Conservation (phyloP, 2,113 vertebrate genomes). For the Dermatemys mawii region DNA sequence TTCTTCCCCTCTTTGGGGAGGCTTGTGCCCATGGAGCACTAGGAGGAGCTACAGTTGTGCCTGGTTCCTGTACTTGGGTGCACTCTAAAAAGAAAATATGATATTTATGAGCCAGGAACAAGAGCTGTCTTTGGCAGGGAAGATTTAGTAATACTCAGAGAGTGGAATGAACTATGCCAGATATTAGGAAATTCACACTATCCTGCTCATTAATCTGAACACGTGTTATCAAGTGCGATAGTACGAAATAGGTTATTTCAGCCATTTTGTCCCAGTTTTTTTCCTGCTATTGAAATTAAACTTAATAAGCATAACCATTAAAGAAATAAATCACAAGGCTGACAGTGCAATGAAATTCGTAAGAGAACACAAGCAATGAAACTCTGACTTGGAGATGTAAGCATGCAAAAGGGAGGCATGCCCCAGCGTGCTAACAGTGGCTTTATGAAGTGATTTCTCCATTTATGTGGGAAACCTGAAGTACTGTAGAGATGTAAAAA, state of each 20-base stretch:
- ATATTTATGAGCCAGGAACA: background rate
- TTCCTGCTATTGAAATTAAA: background rate
- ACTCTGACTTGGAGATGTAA: background rate
- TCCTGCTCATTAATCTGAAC: background rate
- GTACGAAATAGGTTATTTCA: background rate
- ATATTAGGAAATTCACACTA: background rate
- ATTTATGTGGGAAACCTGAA: background rate
- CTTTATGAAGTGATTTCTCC: background rate
- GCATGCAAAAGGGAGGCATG: background rate
- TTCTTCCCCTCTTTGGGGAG: background rate
- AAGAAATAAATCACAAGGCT: background rate
- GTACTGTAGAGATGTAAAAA: background rate
- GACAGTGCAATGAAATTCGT: background rate
- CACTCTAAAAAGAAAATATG: constrained; percentile 4
- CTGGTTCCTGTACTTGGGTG: background rate
- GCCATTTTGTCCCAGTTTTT: background rate
- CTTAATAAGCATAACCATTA: background rate
- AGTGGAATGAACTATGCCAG: background rate
- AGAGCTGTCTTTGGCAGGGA: background rate
- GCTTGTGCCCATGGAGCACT: background rate
- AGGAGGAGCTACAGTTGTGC: background rate
- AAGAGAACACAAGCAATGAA: background rate
- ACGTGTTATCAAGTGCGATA: background rate
- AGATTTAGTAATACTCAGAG: background rate
- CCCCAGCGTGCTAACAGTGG: background rate